phyloP scores from a whole-genome alignment of 2,113 vertebrate species.

The Spea multiplicata region DNA sequence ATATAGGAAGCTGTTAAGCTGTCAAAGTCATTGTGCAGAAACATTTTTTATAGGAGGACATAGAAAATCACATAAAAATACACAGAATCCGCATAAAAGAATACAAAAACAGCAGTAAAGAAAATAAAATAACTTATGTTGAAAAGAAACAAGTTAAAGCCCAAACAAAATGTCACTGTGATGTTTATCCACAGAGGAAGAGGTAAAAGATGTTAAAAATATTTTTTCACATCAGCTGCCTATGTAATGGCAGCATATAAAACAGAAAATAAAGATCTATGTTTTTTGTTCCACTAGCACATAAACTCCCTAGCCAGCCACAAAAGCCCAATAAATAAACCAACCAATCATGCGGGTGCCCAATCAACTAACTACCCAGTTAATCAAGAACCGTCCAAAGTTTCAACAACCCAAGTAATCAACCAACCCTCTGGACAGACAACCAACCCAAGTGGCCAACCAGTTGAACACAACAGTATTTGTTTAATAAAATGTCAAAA shows the following conservation, averaged over 20 bases:
- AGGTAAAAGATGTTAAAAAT: background rate
- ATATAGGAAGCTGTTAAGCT: conserved; percentile 40
- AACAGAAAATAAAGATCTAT: background rate
- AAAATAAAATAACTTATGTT: conserved; percentile 34
- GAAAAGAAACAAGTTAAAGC: conserved; percentile 29
- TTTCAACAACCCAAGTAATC: too few species aligned
- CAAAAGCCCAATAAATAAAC: background rate
- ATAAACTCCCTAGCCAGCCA: background rate
- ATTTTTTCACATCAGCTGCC: conserved; percentile 3
- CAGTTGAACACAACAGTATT: too few species aligned
- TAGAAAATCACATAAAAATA: conserved; percentile 43
- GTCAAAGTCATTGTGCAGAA: conserved; percentile 35
- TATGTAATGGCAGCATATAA: background rate
- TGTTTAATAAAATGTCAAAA: too few species aligned
- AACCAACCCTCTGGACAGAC: too few species aligned
- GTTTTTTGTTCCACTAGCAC: background rate
- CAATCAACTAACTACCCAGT: too few species aligned
- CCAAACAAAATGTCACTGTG: conserved; percentile 14
- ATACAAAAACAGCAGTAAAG: conserved; percentile 43
- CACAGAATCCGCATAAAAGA: conserved; percentile 38
- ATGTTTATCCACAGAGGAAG: conserved; percentile 6
- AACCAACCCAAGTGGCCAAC: too few species aligned
- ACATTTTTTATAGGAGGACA: conserved; percentile 39
- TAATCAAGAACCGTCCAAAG: too few species aligned
- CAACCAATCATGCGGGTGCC: too few species aligned